phyloP scores from a whole-genome alignment of 2,888 invertebrate genomes.

The Linyphia triangularis region DNA sequence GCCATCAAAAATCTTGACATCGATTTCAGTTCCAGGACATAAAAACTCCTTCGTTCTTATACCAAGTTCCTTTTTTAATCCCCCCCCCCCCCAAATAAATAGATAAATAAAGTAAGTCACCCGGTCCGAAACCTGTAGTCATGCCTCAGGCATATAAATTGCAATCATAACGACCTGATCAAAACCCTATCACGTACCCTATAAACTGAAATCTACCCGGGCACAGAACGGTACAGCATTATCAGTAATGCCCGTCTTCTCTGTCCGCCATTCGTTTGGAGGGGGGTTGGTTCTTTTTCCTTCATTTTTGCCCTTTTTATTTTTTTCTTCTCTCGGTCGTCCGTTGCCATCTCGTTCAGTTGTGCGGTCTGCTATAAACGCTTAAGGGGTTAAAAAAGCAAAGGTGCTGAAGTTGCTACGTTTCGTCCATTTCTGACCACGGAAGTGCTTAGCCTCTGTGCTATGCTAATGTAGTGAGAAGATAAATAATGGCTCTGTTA shows the following conservation, averaged over 20 bases:
- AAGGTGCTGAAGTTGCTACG: not conserved
- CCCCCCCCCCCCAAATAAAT: constrained; percentile 29
- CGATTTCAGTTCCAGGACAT: not conserved
- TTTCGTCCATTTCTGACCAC: constrained; percentile 43
- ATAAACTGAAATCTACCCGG: constrained; percentile 68
- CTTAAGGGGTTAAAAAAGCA: constrained; percentile 8
- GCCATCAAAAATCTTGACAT: not conserved
- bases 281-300: not conserved
- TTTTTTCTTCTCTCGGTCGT: not conserved
- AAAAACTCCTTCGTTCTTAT: not conserved
- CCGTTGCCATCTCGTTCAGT: not conserved
- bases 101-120: constrained; percentile 57
- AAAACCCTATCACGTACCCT: constrained; percentile 64
- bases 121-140: constrained; percentile 43
- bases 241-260: constrained; percentile 38
- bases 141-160: constrained; percentile 62
- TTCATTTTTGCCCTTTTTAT: not conserved
- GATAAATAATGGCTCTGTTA: too few species aligned
- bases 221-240: constrained; percentile 38
- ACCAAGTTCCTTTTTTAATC: constrained; percentile 19
- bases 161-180: constrained; percentile 68
- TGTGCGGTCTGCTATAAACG: constrained; percentile 38
- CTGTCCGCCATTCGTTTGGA: not conserved
- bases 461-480: too few species aligned
- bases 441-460: too few species aligned